Base-by-base conservation (phyloP, 1,140 invertebrate genomes). In the Drosophila littoralis region DNA sequence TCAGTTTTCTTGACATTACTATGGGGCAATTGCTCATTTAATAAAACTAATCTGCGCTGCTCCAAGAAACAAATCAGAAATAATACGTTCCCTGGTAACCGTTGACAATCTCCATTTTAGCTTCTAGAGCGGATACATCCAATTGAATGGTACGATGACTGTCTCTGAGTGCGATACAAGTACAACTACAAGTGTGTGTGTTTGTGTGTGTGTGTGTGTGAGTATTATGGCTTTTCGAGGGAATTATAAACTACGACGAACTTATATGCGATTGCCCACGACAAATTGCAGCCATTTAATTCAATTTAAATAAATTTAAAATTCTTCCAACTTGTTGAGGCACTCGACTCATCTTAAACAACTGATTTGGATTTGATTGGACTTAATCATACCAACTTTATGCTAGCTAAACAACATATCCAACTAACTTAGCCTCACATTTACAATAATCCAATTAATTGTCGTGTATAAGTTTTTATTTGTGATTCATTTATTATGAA, bases 221-320 rank as follows among this genome's bases (percentile, higher is more conserved):
- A 64, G 70, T 79, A 79, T 43, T 60, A 59, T 59, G 40, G 1
- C 38, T 59, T 40, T 61, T 36, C 7, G 50, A 52, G 50, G 22
- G 28, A 52, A 81, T 81, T 86, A 76, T 81, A 70, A 60, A 68
- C 68, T 48, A 46, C 66, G 64, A 54, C 57, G 68, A 70, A 59
- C 73, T 58, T 66, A 70, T 76, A 72, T 77, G 79, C 79, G 79
- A 61, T 82, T 77, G 79, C 79, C 65, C 57, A 35, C 32, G 69
- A 67, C 68, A 86, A 86, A 88, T 86, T 86, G 83, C 79, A 88
- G 83, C 83, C 83, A 86, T 88, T 86, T 86, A 86, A 86, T 86
- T 86, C 83, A 86, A 86, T 86, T 86, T 88, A 86, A 86, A 86
- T 88, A 86, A 86, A 86, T 86, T 86, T 88, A 88, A 86, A 86